Percentiles rank a stretch among this genome's conserved stretches.
Conservation (phyloP, 1,140 invertebrate species). For the Euschistus heros region DNA sequence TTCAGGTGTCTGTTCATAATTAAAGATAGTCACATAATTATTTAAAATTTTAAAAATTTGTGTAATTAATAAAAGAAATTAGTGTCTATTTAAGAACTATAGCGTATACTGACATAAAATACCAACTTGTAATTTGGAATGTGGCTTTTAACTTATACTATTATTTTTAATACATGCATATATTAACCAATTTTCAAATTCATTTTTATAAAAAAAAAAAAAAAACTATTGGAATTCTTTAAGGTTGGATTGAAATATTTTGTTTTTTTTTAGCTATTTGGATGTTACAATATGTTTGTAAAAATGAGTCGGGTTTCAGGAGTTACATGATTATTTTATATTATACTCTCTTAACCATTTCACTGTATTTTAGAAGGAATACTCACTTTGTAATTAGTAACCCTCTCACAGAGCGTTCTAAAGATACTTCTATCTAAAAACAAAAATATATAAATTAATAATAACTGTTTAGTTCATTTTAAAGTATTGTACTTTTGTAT, state of each 20-base stretch:
- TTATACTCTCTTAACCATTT: too few species aligned
- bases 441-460: neutral
- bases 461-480: conserved; percentile 11
- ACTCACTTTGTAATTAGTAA: conserved; percentile 8
- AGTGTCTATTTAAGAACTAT: too few species aligned
- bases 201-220: neutral
- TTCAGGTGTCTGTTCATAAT: too few species aligned
- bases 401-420: neutral
- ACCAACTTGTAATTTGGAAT: too few species aligned
- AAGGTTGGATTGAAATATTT: neutral
- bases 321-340: too few species aligned
- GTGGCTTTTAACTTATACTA: too few species aligned
- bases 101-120: too few species aligned
- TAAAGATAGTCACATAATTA: too few species aligned
- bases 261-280: neutral
- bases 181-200: too few species aligned
- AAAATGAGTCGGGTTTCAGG: neutral
- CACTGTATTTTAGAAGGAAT: neutral
- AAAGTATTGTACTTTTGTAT: conserved; percentile 15
- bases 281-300: neutral
- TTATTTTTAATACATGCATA: too few species aligned
- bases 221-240: neutral
- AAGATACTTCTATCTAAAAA: neutral
- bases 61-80: too few species aligned
- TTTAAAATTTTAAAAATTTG: too few species aligned